Evolutionary conservation across 2,888 invertebrate species (phyloP), one percentile per base, ranked within the genome.

Genomic region (Drosophila neonasuta): DNA sequence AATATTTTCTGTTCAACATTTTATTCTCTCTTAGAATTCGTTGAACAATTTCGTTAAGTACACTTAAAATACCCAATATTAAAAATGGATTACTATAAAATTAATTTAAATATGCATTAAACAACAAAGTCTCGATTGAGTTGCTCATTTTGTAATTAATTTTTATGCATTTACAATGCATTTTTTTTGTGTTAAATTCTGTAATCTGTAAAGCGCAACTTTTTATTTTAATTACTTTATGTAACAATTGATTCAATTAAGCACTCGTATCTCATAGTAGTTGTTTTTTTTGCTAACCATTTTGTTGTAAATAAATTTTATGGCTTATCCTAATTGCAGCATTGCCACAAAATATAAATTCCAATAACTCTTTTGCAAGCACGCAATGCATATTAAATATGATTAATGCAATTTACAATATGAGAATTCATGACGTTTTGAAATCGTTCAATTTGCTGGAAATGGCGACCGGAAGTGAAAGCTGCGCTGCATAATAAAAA

Each of bases 391-490:
- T 46, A 13, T 46, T 11, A 3, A 46, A 46, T 29, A 9, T n/a
- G 8, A 24, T 46, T 13, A 46, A 1, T 46, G n/a, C 24, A 13
- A 29, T n/a, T 29, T 8, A 7, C 10, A 29, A 46, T 46, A 8
- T 46, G 4, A 2, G 13, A 4, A 29, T 30, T 46, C 13, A 29
- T 46, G 13, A 24, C n/a, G 1, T 39, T 39, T n/a, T 39, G 0
- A 41, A 36, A 36, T n/a, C 11, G 36, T n/a, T 36, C 4, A 36
- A 36, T 36, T 36, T n/a, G 36, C 24, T 24, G 9, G 20, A 67
- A 51, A 60, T 56, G 66, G 55, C 51, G 34, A 15, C 13, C 44
- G 50, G 41, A 68, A 57, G 46, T 56, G 45, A 45, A 55, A 39
- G 62, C 50, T 39, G 32, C 32, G 13, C 5, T 11, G 17, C 9